Evolutionary conservation across 2,113 vertebrate genomes (phyloP).

Genomic region (Elgaria multicarinata): DNA sequence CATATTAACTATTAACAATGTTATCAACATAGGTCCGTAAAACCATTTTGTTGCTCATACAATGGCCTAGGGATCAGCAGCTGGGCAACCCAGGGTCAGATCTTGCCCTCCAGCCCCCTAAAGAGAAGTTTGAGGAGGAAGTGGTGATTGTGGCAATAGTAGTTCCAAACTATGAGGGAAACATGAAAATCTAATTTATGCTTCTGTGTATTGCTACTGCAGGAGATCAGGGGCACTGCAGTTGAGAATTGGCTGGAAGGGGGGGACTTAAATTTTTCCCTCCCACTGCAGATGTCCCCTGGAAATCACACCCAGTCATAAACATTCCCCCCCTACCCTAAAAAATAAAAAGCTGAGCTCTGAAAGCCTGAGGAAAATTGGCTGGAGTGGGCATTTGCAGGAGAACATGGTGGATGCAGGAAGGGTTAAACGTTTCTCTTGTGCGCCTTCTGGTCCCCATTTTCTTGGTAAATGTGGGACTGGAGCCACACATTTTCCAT

Average conservation of each 20-base stretch:
- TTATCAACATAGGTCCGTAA: not conserved
- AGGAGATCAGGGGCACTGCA: no score
- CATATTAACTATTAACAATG: not conserved
- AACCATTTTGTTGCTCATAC: not conserved
- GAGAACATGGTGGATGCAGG: no score
- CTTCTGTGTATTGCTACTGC: not conserved
- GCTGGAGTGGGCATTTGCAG: no score
- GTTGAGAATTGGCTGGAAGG: not conserved
- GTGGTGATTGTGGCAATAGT: no score
- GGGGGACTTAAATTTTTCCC: not conserved
- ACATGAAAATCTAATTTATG: no score
- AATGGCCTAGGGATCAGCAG: not conserved
- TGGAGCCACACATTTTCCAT: not conserved
- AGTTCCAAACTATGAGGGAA: no score
- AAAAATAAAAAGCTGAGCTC: no score
- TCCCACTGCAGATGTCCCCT: not conserved
- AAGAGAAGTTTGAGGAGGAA: no score
- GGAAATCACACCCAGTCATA: not conserved
- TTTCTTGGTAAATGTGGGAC: not conserved
- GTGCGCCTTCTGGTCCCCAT: not conserved
- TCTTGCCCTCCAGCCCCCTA: not conserved
- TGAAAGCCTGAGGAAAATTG: no score
- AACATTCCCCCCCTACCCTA: no score
- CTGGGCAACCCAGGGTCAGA: not conserved
- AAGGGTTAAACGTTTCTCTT: not conserved